Conservation (phyloP, 2,888 invertebrate genomes). For the Nebria brevicollis region DNA sequence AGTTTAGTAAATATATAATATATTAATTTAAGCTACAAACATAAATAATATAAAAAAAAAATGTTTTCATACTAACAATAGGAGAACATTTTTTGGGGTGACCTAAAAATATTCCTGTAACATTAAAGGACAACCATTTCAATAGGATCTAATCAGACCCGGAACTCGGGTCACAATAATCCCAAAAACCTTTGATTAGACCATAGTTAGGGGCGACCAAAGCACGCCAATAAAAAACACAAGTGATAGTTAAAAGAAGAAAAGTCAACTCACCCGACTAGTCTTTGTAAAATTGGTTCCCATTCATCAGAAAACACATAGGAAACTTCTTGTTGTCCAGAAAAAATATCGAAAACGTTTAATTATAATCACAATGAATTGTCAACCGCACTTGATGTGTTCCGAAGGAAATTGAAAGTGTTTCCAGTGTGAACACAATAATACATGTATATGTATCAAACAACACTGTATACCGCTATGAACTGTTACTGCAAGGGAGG, state of each 20-base stretch:
- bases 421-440: background rate
- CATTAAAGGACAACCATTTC: background rate
- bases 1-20: no score
- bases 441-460: background rate
- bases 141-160: slow-evolving; percentile 9
- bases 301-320: slow-evolving; percentile 60
- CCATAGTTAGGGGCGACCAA: background rate
- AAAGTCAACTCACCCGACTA: slow-evolving; percentile 60
- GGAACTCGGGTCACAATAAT: slow-evolving; percentile 3
- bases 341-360: slow-evolving; percentile 4
- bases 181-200: slow-evolving; percentile 5
- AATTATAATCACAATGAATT: slow-evolving; percentile 5
- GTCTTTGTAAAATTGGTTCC: slow-evolving; percentile 65
- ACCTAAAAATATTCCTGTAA: background rate
- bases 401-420: background rate
- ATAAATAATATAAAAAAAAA: no score
- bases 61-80: no score
- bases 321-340: background rate
- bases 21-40: no score
- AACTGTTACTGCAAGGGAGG: slow-evolving; percentile 14
- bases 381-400: background rate
- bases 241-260: background rate
- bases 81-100: no score
- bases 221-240: background rate
- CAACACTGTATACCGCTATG: background rate